Evolutionary conservation across 2,888 invertebrate species (phyloP).

Genomic region (Epistrophella euchroma): DNA sequence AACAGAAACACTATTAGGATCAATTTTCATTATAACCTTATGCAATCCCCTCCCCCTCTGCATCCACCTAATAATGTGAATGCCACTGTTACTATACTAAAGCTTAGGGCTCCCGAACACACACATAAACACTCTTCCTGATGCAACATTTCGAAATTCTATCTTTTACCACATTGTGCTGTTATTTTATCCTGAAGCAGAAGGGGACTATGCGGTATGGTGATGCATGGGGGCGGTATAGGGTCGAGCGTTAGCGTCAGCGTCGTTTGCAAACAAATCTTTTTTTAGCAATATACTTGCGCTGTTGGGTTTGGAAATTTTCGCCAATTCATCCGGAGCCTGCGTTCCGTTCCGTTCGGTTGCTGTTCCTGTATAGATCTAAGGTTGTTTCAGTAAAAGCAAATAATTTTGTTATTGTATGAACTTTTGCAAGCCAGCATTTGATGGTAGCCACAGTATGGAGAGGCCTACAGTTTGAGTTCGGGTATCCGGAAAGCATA

Average conservation of each 20-base stretch:
- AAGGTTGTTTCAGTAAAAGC: conserved; percentile 51
- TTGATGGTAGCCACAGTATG: conserved; percentile 31
- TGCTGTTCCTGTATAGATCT: neutral
- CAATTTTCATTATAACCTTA: conserved; percentile 46
- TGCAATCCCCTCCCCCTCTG: neutral
- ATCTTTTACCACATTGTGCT: conserved; percentile 24
- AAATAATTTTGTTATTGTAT: conserved; percentile 32
- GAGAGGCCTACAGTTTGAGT: neutral
- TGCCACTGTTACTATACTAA: conserved; percentile 8
- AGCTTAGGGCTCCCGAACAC: conserved; percentile 20
- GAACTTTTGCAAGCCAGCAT: conserved; percentile 23
- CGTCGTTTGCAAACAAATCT: conserved; percentile 59
- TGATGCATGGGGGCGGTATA: neutral
- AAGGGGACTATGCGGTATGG: neutral
- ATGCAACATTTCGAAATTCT: conserved; percentile 50
- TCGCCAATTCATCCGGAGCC: conserved; percentile 46
- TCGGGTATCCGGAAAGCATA: neutral
- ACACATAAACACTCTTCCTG: conserved; percentile 33
- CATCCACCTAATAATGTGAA: conserved; percentile 43
- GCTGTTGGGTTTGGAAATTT: conserved; percentile 65
- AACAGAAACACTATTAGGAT: conserved; percentile 48
- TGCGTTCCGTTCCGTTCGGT: conserved; percentile 15
- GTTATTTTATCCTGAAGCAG: conserved; percentile 2
- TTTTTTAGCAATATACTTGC: conserved; percentile 63
- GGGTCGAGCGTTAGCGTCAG: neutral